Evolutionary conservation across 2,888 invertebrate genomes (phyloP).

Genomic region (Lycophotia porphyrea): DNA sequence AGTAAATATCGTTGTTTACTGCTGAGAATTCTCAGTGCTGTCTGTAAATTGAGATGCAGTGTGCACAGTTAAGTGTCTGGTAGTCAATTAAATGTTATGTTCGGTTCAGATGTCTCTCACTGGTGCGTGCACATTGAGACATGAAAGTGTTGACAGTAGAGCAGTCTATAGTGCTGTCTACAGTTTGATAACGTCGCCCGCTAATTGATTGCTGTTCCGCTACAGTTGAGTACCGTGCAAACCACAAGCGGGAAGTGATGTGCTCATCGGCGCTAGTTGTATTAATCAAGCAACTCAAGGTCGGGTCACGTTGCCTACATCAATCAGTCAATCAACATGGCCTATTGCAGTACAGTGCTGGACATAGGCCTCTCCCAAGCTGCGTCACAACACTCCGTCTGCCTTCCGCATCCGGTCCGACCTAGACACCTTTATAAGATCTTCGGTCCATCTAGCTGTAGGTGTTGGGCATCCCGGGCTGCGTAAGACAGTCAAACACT

Average conservation of each 20-base stretch:
- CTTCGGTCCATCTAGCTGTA: not conserved
- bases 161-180: slow-evolving; percentile 34
- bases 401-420: not conserved
- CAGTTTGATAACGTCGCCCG: slow-evolving; percentile 44
- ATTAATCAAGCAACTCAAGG: not conserved
- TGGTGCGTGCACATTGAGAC: slow-evolving; percentile 7
- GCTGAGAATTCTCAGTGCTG: not conserved
- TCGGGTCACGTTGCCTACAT: not conserved
- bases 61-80: not conserved
- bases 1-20: slow-evolving; percentile 19
- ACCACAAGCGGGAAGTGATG: not conserved
- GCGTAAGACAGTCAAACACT: not conserved
- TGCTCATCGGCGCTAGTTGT: not conserved
- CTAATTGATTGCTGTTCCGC: slow-evolving; percentile 64
- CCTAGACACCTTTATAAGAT: not conserved
- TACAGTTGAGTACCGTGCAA: slow-evolving; percentile 26
- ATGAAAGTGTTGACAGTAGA: slow-evolving; percentile 44
- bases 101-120: slow-evolving; percentile 13
- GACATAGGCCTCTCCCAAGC: not conserved
- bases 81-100: slow-evolving; percentile 3
- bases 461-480: not conserved
- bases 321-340: not conserved
- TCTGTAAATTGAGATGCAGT: slow-evolving; percentile 8
- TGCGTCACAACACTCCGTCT: not conserved
- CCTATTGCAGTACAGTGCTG: not conserved